These are phyloP conservation scores for Pipistrellus pipistrellus DNA, from an alignment of 2,797 vertebrate species.

Conservation along the genomic window DNA sequence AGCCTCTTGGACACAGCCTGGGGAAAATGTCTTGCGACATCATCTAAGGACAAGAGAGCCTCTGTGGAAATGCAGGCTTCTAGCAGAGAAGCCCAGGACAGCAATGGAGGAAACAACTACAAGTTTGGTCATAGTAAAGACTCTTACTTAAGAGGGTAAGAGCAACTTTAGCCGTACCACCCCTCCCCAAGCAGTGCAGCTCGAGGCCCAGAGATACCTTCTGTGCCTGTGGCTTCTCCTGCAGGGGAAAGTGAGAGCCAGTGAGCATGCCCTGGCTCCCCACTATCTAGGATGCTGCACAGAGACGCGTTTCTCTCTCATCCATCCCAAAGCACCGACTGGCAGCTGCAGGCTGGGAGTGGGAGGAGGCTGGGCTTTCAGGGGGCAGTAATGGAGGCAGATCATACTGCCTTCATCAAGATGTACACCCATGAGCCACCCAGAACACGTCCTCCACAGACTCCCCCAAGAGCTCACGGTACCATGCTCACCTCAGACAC, in stretches of 20 bases:
- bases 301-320: neutral
- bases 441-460: neutral
- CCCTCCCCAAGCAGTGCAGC: neutral
- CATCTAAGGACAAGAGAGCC: too few species aligned
- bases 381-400: neutral
- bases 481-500: neutral
- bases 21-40: neutral
- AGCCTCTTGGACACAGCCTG: neutral
- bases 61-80: neutral
- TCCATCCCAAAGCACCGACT: neutral
- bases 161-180: neutral
- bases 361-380: neutral
- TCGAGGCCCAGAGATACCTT: neutral
- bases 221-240: neutral
- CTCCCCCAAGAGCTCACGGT: neutral
- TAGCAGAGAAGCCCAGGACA: neutral
- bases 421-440: neutral
- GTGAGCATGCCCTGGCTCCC: neutral
- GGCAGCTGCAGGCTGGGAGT: neutral
- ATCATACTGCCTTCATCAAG: neutral
- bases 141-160: neutral
- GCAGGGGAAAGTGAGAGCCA: neutral
- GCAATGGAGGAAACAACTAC: neutral
- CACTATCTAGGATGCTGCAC: neutral
- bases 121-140: neutral